Percentiles rank a stretch among this genome's conserved stretches.
Evolutionary conservation across 1,140 invertebrate species (phyloP).

Genomic region (Zeugodacus cucurbitae): DNA sequence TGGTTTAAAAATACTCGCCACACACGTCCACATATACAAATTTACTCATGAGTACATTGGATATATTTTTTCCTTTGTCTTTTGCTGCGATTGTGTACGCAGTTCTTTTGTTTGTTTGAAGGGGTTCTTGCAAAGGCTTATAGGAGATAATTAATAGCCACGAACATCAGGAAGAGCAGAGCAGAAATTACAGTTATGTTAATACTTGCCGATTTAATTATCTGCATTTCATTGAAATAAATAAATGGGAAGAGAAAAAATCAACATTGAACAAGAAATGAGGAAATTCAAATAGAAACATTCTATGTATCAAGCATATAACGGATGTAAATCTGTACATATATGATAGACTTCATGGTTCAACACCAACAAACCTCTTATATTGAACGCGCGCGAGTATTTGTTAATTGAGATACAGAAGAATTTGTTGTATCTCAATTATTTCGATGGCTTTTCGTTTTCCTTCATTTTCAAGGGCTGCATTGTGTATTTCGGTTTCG

Average conservation of each 20-base stretch:
- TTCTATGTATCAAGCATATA: not conserved
- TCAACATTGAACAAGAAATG: not conserved
- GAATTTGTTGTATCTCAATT: not conserved
- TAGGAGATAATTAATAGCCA: too few species aligned
- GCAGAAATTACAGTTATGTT: too few species aligned
- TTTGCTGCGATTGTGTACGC: not conserved
- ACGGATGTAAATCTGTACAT: not conserved
- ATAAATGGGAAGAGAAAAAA: not conserved
- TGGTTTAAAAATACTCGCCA: constrained; percentile 20
- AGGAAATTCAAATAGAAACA: not conserved
- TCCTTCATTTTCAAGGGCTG: constrained; percentile 20
- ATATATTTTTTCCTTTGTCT: not conserved
- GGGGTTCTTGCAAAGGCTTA: not conserved
- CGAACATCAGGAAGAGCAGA: too few species aligned
- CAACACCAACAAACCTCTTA: too few species aligned
- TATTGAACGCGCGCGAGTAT: not conserved
- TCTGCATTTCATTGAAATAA: not conserved
- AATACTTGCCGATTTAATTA: not conserved
- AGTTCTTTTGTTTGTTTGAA: not conserved
- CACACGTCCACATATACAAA: not conserved
- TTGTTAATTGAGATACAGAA: not conserved
- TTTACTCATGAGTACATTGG: not conserved
- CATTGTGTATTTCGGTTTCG: not conserved
- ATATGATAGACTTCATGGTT: not conserved
- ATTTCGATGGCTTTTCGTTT: not conserved